Evolutionary conservation across 2,797 vertebrate species (phyloP).

Genomic region (Carcharodon carcharias): DNA sequence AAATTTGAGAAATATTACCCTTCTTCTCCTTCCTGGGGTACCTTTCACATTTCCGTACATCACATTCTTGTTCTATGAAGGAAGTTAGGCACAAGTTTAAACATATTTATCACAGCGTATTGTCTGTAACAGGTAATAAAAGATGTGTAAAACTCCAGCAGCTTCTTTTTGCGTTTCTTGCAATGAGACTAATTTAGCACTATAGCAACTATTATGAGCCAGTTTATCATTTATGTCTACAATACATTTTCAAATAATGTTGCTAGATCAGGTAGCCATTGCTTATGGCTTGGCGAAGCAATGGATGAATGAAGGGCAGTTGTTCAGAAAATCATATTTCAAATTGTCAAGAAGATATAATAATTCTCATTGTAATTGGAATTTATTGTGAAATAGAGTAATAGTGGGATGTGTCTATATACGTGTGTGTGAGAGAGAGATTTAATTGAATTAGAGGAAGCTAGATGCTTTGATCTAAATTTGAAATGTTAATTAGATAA

Average conservation of each 20-base stretch:
- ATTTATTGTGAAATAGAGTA: too few species aligned
- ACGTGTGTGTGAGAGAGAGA: too few species aligned
- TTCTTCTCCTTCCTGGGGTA: slow-evolving; percentile 80
- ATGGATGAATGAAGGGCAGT: background rate
- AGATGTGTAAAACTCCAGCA: slow-evolving; percentile 48
- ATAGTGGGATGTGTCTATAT: too few species aligned
- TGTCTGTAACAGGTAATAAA: slow-evolving; percentile 42
- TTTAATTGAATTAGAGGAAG: too few species aligned
- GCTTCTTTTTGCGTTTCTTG: slow-evolving; percentile 38
- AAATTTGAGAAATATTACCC: slow-evolving; percentile 61
- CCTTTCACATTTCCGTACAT: slow-evolving; percentile 86
- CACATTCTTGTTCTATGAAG: slow-evolving; percentile 81
- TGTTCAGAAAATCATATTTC: background rate
- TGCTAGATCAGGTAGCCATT: background rate
- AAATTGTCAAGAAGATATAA: too few species aligned
- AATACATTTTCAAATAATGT: background rate
- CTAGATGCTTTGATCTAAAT: too few species aligned
- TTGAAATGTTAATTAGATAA: too few species aligned
- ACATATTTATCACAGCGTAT: slow-evolving; percentile 44
- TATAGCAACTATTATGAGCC: background rate
- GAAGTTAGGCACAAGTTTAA: slow-evolving; percentile 41
- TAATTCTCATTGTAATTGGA: too few species aligned
- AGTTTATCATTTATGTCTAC: background rate
- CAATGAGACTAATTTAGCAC: background rate
- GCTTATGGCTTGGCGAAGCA: background rate